Conservation (phyloP, 2,888 invertebrate species). For the Baccha elongata region DNA sequence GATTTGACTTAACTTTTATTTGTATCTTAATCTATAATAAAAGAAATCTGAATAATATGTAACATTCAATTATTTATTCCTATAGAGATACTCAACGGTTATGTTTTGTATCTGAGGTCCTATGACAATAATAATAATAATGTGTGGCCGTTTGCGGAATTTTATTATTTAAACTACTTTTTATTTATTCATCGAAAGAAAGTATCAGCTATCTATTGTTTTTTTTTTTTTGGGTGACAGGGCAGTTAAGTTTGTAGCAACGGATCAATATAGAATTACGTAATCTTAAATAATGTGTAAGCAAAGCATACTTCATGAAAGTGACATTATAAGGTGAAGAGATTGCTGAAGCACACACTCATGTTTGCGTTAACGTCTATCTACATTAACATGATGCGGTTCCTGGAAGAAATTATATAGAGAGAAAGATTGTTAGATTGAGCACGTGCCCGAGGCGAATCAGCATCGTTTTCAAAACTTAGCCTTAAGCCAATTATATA, state of each 20-base stretch:
- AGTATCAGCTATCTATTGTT: conserved; percentile 37
- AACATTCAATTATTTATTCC: conserved; percentile 54
- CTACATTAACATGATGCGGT: not conserved
- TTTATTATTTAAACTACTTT: conserved; percentile 43
- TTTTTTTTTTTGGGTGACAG: conserved; percentile 14
- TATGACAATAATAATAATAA: too few species aligned
- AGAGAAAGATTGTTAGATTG: conserved; percentile 49
- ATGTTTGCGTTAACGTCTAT: not conserved
- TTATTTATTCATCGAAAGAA: conserved; percentile 65
- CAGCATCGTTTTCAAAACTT: conserved; percentile 31
- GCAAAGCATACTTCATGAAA: conserved; percentile 10
- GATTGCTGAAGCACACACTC: not conserved
- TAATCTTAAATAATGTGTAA: conserved; percentile 13
- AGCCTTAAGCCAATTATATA: conserved; percentile 63
- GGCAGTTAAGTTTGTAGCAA: not conserved
- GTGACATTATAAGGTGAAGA: not conserved
- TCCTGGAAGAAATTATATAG: not conserved
- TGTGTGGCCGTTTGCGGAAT: conserved; percentile 45
- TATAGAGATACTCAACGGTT: conserved; percentile 26
- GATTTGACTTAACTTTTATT: not conserved
- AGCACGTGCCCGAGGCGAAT: conserved; percentile 56
- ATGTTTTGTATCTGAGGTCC: conserved; percentile 32
- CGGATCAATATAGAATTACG: conserved; percentile 9
- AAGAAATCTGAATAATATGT: not conserved
- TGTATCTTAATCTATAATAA: not conserved